These are phyloP conservation scores for Cerastis rubricosa DNA, from an alignment of 2,888 invertebrate species.

Conservation along the genomic window DNA sequence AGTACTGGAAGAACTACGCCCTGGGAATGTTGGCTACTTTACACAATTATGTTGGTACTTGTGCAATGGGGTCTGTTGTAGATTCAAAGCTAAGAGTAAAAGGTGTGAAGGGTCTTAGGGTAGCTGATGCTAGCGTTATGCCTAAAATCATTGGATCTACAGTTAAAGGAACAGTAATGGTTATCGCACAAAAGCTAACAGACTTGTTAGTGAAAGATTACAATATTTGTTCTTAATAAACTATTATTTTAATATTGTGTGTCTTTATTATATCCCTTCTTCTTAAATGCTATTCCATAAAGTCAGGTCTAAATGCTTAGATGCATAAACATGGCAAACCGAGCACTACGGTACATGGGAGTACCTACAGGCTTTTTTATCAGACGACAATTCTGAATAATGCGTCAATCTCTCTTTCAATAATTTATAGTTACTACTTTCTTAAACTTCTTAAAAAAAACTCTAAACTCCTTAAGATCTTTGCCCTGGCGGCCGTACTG, in stretches of 20 bases:
- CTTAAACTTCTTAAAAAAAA: neutral
- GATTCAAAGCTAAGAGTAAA: conserved; percentile 91
- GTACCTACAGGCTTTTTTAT: neutral
- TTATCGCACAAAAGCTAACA: conserved; percentile 93
- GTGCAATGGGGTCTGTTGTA: conserved; percentile 94
- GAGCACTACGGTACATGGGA: neutral
- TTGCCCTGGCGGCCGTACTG: too few relatives aligned
- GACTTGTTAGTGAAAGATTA: conserved; percentile 56
- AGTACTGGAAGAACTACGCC: conserved; percentile 92
- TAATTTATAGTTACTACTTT: neutral
- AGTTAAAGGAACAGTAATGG: conserved; percentile 92
- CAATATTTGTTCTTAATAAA: conserved; percentile 29
- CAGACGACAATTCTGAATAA: neutral
- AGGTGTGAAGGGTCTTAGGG: conserved; percentile 91
- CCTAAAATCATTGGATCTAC: conserved; percentile 92
- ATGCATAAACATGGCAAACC: neutral
- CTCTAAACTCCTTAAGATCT: too few relatives aligned
- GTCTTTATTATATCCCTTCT: neutral
- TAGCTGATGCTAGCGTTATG: conserved; percentile 94
- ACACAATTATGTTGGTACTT: conserved; percentile 91
- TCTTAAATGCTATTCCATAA: neutral
- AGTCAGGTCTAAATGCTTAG: neutral
- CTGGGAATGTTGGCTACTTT: conserved; percentile 44
- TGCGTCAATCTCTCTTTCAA: neutral
- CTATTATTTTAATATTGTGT: neutral